phyloP scores from a whole-genome alignment of 2,797 vertebrate species.

The Aythya fuligula region DNA sequence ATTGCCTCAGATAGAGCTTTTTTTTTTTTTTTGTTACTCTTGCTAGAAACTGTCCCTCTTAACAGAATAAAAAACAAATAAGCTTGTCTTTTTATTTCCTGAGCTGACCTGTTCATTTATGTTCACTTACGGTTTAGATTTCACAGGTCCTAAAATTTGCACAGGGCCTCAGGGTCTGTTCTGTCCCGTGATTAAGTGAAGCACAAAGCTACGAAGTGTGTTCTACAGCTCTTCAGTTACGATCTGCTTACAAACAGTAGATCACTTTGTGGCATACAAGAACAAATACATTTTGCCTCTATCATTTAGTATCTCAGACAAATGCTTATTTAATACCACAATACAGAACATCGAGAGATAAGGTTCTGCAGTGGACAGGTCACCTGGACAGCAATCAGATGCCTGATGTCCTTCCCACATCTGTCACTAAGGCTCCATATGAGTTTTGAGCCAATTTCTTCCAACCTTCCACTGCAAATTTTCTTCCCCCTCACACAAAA shows the following conservation, averaged over 20 bases:
- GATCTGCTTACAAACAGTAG: slow-evolving; percentile 20
- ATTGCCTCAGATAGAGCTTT: slow-evolving; percentile 56
- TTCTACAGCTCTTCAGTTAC: not conserved
- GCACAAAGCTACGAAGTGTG: slow-evolving; percentile 1
- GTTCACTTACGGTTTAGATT: slow-evolving; percentile 53
- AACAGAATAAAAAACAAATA: slow-evolving; percentile 63
- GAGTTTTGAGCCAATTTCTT: not conserved
- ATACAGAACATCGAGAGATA: not conserved
- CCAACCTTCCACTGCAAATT: not conserved
- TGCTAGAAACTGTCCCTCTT: slow-evolving; percentile 42
- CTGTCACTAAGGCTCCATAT: not conserved
- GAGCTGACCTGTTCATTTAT: slow-evolving; percentile 58
- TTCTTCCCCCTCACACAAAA: not conserved
- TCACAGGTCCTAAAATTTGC: slow-evolving; percentile 46
- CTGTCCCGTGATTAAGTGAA: slow-evolving; percentile 23
- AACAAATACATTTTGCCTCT: slow-evolving; percentile 19
- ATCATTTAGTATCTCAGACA: not conserved
- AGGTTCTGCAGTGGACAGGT: not conserved
- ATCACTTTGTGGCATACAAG: not conserved
- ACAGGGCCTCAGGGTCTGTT: slow-evolving; percentile 4
- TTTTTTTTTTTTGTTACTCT: slow-evolving; percentile 28
- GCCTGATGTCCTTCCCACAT: not conserved
- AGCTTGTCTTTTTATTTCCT: slow-evolving; percentile 64
- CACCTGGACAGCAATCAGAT: not conserved
- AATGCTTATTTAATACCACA: not conserved